Base-by-base conservation (phyloP, 2,888 invertebrate species). In the Campoplex nolae region DNA sequence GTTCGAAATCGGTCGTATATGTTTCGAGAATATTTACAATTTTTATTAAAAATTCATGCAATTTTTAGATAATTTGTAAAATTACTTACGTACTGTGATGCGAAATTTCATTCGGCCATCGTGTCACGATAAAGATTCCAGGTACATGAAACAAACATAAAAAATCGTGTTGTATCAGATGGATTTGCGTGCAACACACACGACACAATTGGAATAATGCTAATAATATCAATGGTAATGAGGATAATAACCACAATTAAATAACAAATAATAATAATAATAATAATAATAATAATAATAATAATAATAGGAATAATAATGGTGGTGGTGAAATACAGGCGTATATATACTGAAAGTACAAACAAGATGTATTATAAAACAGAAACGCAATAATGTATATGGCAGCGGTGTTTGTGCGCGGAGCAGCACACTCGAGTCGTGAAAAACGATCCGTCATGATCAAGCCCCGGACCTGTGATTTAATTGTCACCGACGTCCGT, bases 381-480 rank as follows among this genome's bases (percentile, higher is more conserved):
- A 83, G 65, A 82, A 88, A 84, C 82, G 81, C 54, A 81, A 82
- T 82, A 85, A 82, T 75, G 35, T 54, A 67, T 67, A 67, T 67
- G 74, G 65, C 56, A 16, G 35, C 28, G n/a, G 23, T 68, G 62
- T 54, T 45, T 75, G 82, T 86, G 45, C 58, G 58, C 58, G 67
- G 62, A 68, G 82, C 70, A 38, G 23, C 23, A 73, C 71, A 77
- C 83, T 77, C 79, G 83, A 79, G 84, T 83, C 76, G 75, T 67
- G 84, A 89, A 88, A 84, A 89, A 87, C 90, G 90, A 94, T 94
- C 93, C 93, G 93, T 94, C 94, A 94, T 94, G 93, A 93, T 94
- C 93, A 93, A 91, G 83, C 88, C 89, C 89, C 88, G 88, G 90
- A 93, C 92, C 93, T 93, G 91, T 93, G 93, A 93, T 94, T 94